Conservation (phyloP, 1,140 invertebrate species). For the Amyelois transitella region DNA sequence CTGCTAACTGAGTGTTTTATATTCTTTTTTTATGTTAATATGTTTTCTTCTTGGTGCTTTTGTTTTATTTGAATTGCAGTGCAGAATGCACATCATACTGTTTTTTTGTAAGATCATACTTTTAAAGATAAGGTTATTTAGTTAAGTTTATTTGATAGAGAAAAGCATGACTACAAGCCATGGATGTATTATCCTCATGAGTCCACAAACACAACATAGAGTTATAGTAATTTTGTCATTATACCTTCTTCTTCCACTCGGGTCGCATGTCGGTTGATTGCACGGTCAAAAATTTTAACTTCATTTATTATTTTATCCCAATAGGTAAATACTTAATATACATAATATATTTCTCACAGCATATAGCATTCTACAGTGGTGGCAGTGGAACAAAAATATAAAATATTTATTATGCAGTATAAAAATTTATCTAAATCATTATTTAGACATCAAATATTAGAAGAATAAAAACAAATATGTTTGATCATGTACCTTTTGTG, state of each 20-base stretch:
- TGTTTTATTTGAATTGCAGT: too few relatives aligned
- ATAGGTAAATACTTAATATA: conserved; percentile 1
- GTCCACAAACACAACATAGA: conserved; percentile 7
- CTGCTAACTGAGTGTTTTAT: too few relatives aligned
- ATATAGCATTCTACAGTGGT: neutral
- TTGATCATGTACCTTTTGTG: too few relatives aligned
- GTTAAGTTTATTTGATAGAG: too few relatives aligned
- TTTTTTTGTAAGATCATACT: too few relatives aligned
- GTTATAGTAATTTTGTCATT: conserved; percentile 8
- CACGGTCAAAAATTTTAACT: conserved; percentile 53
- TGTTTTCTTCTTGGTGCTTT: too few relatives aligned
- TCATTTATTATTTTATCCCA: conserved; percentile 9
- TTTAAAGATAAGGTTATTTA: too few relatives aligned
- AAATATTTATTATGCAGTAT: neutral
- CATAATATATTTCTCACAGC: neutral
- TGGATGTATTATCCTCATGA: conserved; percentile 9
- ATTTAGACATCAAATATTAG: too few relatives aligned
- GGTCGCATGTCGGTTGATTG: conserved; percentile 70
- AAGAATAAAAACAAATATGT: too few relatives aligned
- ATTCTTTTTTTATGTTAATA: too few relatives aligned
- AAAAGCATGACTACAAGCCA: conserved; percentile 5
- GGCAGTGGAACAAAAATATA: neutral
- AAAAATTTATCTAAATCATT: too few relatives aligned
- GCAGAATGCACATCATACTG: too few relatives aligned
- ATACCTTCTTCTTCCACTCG: conserved; percentile 71